Evolutionary conservation across 2,888 invertebrate species (phyloP), one percentile per base, ranked within the genome.

Genomic region (Hanleya hanleyi): DNA sequence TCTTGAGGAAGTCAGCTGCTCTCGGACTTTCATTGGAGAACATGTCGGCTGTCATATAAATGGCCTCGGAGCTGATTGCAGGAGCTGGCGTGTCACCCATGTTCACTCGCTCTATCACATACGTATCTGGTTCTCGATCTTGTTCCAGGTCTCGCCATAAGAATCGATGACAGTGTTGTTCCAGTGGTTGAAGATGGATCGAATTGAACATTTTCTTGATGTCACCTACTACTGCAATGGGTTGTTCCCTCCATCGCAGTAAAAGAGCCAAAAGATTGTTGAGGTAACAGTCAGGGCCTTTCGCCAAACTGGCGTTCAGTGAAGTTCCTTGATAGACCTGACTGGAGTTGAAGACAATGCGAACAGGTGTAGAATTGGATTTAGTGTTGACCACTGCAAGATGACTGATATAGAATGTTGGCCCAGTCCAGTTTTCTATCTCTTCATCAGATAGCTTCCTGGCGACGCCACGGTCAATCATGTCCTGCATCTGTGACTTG

Each of bases 381-480:
- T 67, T 67, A 26, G 67, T 38, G 32, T 67, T 67, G n/a, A 67
- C 12, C 26, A 67, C 67, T 41, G 67, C 67, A 32, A 67, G 29
- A 33, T 51, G 9, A 22, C 51, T 51, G 26, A 51, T 12, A 22
- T 51, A 51, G 26, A 51, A 51, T 22, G 9, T 57, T 4, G 69
- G 57, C 12, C 69, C 69, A 57, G 33, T 61, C 37, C 69, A 61
- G 7, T n/a, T 36, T 37, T 36, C 61, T n/a, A 9, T 38, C 18
- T 61, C 61, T 22, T 62, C 22, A 2, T 36, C 18, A 22, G 69
- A 38, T 1, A 69, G 36, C 38, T 62, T 62, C 12, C 57, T 41
- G 15, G 61, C 57, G 6, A 69, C 69, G 26, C 36, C 12, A 29
- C 41, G 61, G n/a, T 41, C 61, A n/a, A 62, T 18, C 57, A 67